These are phyloP conservation scores for Panagrolaimus sp. DNA, from an alignment of 1,140 invertebrate genomes.

Conservation along the genomic window DNA sequence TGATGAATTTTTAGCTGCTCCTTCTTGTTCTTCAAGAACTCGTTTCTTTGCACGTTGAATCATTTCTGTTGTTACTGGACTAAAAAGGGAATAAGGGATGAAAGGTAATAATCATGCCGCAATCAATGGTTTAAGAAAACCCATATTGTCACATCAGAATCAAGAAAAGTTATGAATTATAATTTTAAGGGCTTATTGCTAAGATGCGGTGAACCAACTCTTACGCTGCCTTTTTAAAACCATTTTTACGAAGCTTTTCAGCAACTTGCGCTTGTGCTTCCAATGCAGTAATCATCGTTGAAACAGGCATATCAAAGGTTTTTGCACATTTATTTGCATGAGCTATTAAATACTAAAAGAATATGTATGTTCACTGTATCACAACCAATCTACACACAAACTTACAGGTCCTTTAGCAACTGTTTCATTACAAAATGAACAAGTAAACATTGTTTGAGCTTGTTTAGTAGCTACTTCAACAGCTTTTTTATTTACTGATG, in stretches of 20 bases:
- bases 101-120: too few species aligned
- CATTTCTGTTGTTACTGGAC: neutral
- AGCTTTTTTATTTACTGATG: neutral
- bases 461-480: neutral
- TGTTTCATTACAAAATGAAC: neutral
- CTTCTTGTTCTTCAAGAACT: neutral
- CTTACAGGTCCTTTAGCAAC: slow-evolving; percentile 11
- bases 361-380: neutral
- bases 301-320: neutral
- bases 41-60: slow-evolving; percentile 5
- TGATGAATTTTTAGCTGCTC: neutral
- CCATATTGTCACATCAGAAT: too few species aligned
- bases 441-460: slow-evolving; percentile 3
- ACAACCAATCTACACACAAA: too few species aligned
- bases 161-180: too few species aligned
- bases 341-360: slow-evolving; percentile 5
- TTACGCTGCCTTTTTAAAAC: too few species aligned
- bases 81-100: too few species aligned
- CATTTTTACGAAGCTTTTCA: neutral
- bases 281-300: neutral
- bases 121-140: too few species aligned
- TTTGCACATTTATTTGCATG: slow-evolving; percentile 12
- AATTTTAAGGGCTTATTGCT: too few species aligned
- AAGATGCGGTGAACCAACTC: too few species aligned
- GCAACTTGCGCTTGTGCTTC: neutral